Conservation (phyloP, 2,888 invertebrate species). For the Pemphredon lugubris region DNA sequence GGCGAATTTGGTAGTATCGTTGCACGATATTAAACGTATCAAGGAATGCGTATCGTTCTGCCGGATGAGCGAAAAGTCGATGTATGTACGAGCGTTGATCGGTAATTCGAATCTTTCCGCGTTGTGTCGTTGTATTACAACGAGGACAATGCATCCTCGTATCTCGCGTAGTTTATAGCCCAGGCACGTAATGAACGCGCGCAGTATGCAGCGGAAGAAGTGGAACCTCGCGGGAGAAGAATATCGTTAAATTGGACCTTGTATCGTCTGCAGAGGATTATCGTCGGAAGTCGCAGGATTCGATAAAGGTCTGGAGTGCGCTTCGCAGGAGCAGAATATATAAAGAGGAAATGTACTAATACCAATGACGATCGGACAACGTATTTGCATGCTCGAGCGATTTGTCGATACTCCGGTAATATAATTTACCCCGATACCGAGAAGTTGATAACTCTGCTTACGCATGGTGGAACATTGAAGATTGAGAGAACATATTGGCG, state of each 20-base stretch:
- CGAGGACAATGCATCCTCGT: constrained; percentile 23
- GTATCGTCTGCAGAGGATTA: no score
- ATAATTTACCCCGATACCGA: constrained; percentile 18
- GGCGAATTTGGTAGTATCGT: no score
- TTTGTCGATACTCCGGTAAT: background rate
- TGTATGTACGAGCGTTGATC: constrained; percentile 25
- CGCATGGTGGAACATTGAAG: background rate
- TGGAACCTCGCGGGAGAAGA: no score
- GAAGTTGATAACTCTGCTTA: constrained; percentile 18
- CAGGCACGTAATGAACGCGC: constrained; percentile 47
- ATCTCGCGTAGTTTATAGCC: constrained; percentile 53
- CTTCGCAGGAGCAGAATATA: no score
- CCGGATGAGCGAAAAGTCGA: background rate
- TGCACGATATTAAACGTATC: no score
- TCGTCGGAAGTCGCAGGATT: no score
- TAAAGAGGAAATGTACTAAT: no score
- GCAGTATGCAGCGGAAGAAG: constrained; percentile 11
- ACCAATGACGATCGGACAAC: background rate
- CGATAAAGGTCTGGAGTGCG: no score
- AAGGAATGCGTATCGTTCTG: background rate
- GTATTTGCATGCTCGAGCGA: background rate
- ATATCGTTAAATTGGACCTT: no score
- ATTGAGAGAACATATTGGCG: background rate
- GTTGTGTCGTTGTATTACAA: constrained; percentile 32
- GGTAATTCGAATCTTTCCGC: constrained; percentile 43